Percentiles rank a stretch among this genome's conserved stretches.
phyloP scores from a whole-genome alignment of 2,888 invertebrate species.

The Heliconius sara region DNA sequence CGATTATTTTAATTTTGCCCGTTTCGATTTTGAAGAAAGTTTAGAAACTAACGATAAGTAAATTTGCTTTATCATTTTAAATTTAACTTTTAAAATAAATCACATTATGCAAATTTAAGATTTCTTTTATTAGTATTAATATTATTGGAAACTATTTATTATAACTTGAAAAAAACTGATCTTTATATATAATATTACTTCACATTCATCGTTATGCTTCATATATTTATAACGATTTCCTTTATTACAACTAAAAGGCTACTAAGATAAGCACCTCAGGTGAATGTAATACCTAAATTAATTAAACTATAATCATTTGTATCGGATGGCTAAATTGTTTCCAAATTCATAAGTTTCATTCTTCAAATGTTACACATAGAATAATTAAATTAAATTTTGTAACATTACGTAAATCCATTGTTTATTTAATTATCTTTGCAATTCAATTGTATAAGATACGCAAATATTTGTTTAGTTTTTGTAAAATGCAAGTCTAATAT shows the following conservation, averaged over 20 bases:
- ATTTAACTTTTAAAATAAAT: not conserved
- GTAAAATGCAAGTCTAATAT: not conserved
- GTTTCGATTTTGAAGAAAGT: not conserved
- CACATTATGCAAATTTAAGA: not conserved
- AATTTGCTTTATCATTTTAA: not conserved
- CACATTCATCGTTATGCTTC: not conserved
- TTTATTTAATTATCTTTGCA: not conserved
- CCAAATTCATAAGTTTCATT: not conserved
- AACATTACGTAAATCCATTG: conserved; percentile 3
- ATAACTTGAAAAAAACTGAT: not conserved
- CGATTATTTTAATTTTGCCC: not conserved
- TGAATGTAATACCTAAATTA: not conserved
- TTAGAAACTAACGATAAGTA: not conserved
- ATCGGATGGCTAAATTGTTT: conserved; percentile 9
- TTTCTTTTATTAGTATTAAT: not conserved
- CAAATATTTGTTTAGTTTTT: not conserved
- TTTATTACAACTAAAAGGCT: not conserved
- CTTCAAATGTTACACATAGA: not conserved
- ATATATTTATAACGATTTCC: conserved; percentile 3
- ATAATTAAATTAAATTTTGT: not conserved
- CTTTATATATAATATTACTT: not conserved
- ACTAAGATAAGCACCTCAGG: not conserved
- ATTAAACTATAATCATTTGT: not conserved
- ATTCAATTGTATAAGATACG: not conserved
- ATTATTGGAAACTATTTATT: not conserved